A percentile compares a stretch with the other conserved stretches of the same genome.
phyloP scores from a whole-genome alignment of 1,140 invertebrate genomes.

The Ceratitis capitata region DNA sequence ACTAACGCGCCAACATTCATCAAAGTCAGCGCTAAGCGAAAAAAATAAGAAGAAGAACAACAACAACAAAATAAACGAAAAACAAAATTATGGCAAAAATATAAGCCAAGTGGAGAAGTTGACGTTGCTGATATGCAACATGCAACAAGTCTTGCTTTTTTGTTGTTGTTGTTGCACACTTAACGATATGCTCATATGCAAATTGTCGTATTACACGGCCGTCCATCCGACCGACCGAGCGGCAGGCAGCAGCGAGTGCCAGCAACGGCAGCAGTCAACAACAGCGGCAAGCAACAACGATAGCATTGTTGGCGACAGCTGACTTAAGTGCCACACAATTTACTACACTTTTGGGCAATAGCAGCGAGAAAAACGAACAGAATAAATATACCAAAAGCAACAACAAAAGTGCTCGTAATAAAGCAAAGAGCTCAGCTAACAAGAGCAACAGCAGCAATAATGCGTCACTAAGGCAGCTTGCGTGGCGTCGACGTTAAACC shows the following conservation, averaged over 20 bases:
- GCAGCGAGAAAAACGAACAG: neutral
- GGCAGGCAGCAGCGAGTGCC: neutral
- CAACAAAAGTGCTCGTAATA: conserved; percentile 22
- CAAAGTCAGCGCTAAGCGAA: conserved; percentile 18
- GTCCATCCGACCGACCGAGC: neutral
- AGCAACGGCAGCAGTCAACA: neutral
- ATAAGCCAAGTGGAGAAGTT: neutral
- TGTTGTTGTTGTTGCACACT: neutral
- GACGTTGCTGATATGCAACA: neutral
- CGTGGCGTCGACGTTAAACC: conserved; percentile 22
- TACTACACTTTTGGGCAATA: conserved; percentile 33
- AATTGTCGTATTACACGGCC: neutral
- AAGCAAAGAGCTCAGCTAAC: conserved; percentile 32
- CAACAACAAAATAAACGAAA: neutral
- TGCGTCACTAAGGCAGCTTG: neutral
- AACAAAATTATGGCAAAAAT: neutral
- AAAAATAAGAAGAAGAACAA: no score
- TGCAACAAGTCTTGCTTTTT: no score
- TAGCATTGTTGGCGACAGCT: conserved; percentile 34
- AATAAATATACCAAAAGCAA: neutral
- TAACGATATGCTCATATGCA: conserved; percentile 33
- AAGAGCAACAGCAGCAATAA: conserved; percentile 17
- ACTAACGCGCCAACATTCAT: conserved; percentile 34
- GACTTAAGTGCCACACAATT: conserved; percentile 35
- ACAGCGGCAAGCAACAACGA: neutral